These are phyloP conservation scores for Epinotia nisella DNA, from an alignment of 2,888 invertebrate species.

Conservation along the genomic window DNA sequence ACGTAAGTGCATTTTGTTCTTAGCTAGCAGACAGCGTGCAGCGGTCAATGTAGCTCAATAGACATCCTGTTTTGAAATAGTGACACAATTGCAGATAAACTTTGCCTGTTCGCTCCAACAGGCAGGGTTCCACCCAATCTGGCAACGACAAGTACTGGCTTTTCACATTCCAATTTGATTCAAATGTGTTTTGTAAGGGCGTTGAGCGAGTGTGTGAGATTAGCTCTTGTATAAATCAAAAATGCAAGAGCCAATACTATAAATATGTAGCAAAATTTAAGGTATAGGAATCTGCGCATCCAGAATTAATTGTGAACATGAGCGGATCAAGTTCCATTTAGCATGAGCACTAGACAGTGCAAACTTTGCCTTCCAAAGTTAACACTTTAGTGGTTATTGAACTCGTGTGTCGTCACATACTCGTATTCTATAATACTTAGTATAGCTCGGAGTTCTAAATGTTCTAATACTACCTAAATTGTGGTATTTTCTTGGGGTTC, in stretches of 20 bases:
- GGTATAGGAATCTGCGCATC: no score
- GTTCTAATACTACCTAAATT: background rate
- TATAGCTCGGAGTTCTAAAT: background rate
- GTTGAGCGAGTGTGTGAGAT: no score
- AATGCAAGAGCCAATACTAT: no score
- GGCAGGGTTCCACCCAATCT: no score
- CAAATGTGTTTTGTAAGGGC: background rate
- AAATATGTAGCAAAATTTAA: no score
- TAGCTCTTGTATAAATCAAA: no score
- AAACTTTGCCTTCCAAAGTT: background rate
- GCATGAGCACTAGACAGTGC: background rate
- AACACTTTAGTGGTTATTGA: background rate
- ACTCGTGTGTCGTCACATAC: background rate
- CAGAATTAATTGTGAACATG: background rate
- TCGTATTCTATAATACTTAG: background rate
- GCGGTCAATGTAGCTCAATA: constrained; percentile 32
- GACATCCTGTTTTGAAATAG: constrained; percentile 36
- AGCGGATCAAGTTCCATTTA: background rate
- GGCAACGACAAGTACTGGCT: background rate
- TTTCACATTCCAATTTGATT: background rate
- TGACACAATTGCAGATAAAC: constrained; percentile 14
- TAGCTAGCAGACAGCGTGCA: constrained; percentile 12
- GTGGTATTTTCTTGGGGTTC: background rate
- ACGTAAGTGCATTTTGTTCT: constrained; percentile 6
- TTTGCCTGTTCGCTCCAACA: background rate